These are phyloP conservation scores for Coelogynopora nodosa DNA, from an alignment of 2,888 invertebrate species.

Conservation along the genomic window DNA sequence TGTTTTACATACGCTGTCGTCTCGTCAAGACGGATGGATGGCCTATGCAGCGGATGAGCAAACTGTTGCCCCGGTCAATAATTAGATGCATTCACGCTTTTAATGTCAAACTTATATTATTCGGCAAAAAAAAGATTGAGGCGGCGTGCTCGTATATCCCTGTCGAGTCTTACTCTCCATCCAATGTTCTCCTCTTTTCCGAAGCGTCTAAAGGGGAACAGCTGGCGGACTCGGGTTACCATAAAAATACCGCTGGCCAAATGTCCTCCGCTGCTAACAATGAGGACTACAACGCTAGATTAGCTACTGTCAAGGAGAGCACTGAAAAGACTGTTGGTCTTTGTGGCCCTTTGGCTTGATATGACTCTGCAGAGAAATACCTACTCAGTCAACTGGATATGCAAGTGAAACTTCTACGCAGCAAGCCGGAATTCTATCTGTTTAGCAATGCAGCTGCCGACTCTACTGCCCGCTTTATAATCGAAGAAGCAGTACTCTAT, in stretches of 20 bases:
- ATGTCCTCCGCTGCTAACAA: no score
- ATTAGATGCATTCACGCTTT: not conserved
- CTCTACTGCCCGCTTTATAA: not conserved
- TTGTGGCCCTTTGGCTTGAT: not conserved
- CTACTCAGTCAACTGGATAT: conserved; percentile 10
- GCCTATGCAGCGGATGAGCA: not conserved
- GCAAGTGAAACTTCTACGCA: not conserved
- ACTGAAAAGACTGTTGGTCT: not conserved
- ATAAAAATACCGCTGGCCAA: no score
- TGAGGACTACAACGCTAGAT: not conserved
- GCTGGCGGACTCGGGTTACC: no score
- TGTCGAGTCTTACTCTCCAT: no score
- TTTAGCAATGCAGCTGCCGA: not conserved
- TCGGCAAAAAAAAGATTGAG: no score
- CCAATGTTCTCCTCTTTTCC: no score
- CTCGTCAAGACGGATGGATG: not conserved
- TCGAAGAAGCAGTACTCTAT: not conserved
- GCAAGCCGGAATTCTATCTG: not conserved
- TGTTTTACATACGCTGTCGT: not conserved
- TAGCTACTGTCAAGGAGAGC: not conserved
- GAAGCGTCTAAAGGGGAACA: no score
- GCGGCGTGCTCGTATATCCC: no score
- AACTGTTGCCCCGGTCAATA: not conserved
- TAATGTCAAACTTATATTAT: no score
- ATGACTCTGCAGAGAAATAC: no score